Evolutionary conservation across 2,113 vertebrate genomes (phyloP).

Genomic region (Origma solitaria): DNA sequence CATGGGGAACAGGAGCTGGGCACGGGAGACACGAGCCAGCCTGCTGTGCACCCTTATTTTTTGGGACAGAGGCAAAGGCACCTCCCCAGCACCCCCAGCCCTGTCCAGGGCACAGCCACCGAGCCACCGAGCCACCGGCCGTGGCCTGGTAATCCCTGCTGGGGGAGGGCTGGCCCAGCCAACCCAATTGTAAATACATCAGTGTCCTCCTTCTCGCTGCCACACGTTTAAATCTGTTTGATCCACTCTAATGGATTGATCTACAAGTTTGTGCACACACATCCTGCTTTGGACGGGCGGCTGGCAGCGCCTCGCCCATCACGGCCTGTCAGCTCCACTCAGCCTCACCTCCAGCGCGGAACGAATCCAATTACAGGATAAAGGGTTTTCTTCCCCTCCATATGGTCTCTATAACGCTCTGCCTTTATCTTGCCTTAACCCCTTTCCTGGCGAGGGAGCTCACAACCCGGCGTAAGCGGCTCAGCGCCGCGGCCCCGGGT

Average conservation of each 20-base stretch:
- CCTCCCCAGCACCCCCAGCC: neutral
- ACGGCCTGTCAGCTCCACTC: constrained; percentile 42
- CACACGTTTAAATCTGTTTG: constrained; percentile 38
- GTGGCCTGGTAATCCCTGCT: neutral
- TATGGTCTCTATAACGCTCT: constrained; percentile 6
- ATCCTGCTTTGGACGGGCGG: constrained; percentile 51
- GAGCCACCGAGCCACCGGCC: neutral
- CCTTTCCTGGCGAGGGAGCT: constrained; percentile 54
- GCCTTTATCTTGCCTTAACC: constrained; percentile 63
- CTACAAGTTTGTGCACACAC: constrained; percentile 54
- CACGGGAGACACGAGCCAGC: neutral
- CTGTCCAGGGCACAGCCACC: neutral
- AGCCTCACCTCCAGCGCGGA: neutral
- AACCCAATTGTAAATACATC: neutral
- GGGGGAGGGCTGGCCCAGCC: neutral
- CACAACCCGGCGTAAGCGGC: neutral
- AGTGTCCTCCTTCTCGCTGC: constrained; percentile 14
- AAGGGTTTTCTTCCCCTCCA: constrained; percentile 49
- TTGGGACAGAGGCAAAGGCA: neutral
- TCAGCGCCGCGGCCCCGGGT: neutral
- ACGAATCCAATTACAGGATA: constrained; percentile 55
- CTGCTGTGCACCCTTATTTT: neutral
- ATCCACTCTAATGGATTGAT: constrained; percentile 42
- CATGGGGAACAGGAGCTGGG: neutral
- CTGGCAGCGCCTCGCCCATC: constrained; percentile 50